Evolutionary conservation across 2,888 invertebrate species (phyloP).

Genomic region (Orthonychiurus folsomi): DNA sequence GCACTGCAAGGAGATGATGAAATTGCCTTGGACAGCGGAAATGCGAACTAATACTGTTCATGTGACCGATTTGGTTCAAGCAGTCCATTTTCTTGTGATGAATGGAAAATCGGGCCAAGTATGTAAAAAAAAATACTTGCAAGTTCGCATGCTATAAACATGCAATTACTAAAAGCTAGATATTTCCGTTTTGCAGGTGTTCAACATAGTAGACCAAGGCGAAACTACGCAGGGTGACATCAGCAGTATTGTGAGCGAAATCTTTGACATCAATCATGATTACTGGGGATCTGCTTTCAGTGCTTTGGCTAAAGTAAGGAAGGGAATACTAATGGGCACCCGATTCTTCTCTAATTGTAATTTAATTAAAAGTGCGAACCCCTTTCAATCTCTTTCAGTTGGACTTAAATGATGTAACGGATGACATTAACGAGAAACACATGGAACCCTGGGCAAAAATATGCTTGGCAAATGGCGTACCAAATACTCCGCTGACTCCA

Average conservation of each 20-base stretch:
- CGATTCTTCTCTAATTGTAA: too few relatives aligned
- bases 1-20: conserved; percentile 80
- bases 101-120: conserved; percentile 43
- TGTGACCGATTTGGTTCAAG: conserved; percentile 71
- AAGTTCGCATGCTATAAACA: too few relatives aligned
- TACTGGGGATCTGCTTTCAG: conserved; percentile 77
- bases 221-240: conserved; percentile 77
- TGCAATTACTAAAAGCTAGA: too few relatives aligned
- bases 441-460: conserved; percentile 84
- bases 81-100: conserved; percentile 60
- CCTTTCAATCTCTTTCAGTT: conserved; percentile 52
- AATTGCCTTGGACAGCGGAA: conserved; percentile 76
- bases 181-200: too few relatives aligned
- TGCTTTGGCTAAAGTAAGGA: conserved; percentile 68
- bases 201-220: conserved; percentile 74
- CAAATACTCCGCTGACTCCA: conserved; percentile 80
- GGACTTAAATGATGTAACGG: conserved; percentile 69
- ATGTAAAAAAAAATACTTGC: conserved; percentile 9
- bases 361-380: too few relatives aligned
- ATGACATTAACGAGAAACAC: conserved; percentile 89
- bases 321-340: background rate
- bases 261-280: conserved; percentile 77
- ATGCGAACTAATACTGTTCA: conserved; percentile 80
- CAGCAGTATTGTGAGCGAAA: conserved; percentile 65
- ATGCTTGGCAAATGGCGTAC: conserved; percentile 62